Evolutionary conservation across 2,888 invertebrate genomes (phyloP), one percentile per base, ranked within the genome.

Genomic region (Scelioninae gen. 2): DNA sequence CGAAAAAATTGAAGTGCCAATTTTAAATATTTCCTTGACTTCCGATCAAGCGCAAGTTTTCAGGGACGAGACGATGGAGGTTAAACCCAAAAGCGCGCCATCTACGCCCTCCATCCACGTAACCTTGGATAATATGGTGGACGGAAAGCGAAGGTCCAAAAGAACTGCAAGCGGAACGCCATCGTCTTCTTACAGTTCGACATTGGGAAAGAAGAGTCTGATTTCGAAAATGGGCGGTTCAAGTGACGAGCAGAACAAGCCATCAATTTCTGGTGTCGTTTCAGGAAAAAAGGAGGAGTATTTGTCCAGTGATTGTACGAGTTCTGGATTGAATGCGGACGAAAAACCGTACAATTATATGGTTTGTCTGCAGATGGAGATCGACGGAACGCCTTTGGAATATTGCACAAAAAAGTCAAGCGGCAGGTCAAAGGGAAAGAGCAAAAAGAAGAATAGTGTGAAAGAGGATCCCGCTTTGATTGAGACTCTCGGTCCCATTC

Each of bases 401-500:
- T 79, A 79, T 28, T 35, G 70, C 1, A 52, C 63, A 6, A 60
- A 57, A 11, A 74, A 74, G 11, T 63, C 63, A 0, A 83, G 81
- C 2, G 79, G 80, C 0, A 76, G 25, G 79, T 65, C 72, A 73
- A 88, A 74, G 83, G 89, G 1, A 89, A 90, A 81, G 88, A 89
- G 2, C 88, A 89, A 0, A 9, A 45, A 28, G 33, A 65, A 60
- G 15, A 9, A 53, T 2, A 31, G 0, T 15, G 7, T 88, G 78
- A 87, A 87, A 18, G 88, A 88, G 55, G 88, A 88, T 69, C 88
- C 88, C 4, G 88, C 88, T 52, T 88, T 88, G 0, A 84, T 89
- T 0, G 85, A 87, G 0, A 82, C 83, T 0, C 81, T 90, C 1
- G 91, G 91, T 0, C 91, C 90, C 0, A 88, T 91, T 13, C 90